Percentiles rank a stretch among this genome's conserved stretches.
Evolutionary conservation across 2,113 vertebrate genomes (phyloP).

Genomic region (Ceuthmochares aereus): DNA sequence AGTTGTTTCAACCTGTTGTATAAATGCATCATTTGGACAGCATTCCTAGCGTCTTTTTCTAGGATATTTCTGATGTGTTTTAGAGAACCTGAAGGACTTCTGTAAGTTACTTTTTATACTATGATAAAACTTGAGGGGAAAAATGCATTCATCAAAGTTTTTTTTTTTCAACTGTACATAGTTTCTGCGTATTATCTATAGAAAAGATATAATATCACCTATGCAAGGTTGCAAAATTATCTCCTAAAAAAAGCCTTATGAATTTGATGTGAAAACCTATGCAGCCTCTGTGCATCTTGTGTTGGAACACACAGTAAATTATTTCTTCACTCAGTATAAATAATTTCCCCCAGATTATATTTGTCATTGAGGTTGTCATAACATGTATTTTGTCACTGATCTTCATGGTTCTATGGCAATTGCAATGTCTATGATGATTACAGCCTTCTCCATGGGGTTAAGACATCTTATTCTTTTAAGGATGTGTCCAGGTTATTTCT

Average conservation of each 20-base stretch:
- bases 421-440: slow-evolving; percentile 46
- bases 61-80: slow-evolving; percentile 22
- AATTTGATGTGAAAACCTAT: slow-evolving; percentile 61
- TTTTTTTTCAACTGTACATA: slow-evolving; percentile 52
- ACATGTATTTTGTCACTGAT: slow-evolving; percentile 21
- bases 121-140: slow-evolving; percentile 26
- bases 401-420: background rate
- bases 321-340: background rate
- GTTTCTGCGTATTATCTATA: slow-evolving; percentile 26
- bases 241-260: slow-evolving; percentile 59
- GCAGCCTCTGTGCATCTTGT: slow-evolving; percentile 58
- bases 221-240: slow-evolving; percentile 59
- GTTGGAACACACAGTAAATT: slow-evolving; percentile 15
- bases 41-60: slow-evolving; percentile 3
- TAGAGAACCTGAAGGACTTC: slow-evolving; percentile 44
- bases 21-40: slow-evolving; percentile 28
- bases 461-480: slow-evolving; percentile 38
- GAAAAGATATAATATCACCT: slow-evolving; percentile 36
- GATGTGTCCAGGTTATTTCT: slow-evolving; percentile 4
- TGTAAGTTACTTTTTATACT: slow-evolving; percentile 55
- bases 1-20: slow-evolving; percentile 34
- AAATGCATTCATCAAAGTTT: slow-evolving; percentile 1
- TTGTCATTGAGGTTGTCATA: background rate
- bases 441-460: slow-evolving; percentile 55
- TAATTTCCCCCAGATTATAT: slow-evolving; percentile 25